These are phyloP conservation scores for Leucopsar rothschildi DNA, from an alignment of 2,113 vertebrate species.

Conservation along the genomic window DNA sequence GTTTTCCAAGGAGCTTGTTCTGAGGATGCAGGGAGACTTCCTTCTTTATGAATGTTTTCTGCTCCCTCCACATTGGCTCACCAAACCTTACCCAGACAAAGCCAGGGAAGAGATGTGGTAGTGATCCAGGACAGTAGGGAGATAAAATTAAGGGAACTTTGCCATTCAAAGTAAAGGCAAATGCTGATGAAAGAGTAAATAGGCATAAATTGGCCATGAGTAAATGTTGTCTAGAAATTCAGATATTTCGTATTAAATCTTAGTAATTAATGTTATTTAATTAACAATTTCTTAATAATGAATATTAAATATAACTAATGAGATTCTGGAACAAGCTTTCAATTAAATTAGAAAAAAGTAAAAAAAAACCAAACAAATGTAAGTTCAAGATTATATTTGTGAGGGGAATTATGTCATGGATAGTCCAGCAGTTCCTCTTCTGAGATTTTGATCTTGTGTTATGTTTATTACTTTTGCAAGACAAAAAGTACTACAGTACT, in stretches of 20 bases:
- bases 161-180: background rate
- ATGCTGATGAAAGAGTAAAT: background rate
- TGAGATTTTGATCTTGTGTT: background rate
- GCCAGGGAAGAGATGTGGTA: background rate
- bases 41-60: too few relatives aligned
- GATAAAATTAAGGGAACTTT: background rate
- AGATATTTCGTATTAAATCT: background rate
- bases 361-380: accelerated
- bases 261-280: background rate
- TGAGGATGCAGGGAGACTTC: too few relatives aligned
- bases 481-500: background rate
- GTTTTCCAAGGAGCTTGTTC: too few relatives aligned
- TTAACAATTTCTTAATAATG: background rate
- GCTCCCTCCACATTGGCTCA: background rate
- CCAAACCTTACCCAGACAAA: background rate
- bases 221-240: background rate
- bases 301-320: background rate
- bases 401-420: background rate
- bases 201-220: background rate
- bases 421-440: background rate
- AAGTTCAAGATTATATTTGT: background rate
- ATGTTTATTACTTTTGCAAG: background rate
- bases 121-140: background rate
- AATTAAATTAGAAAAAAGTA: background rate
- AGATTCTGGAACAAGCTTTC: background rate